A percentile compares a stretch with the other conserved stretches of the same genome.
These are phyloP conservation scores for Periplaneta americana DNA, from an alignment of 1,140 invertebrate species.

Conservation along the genomic window DNA sequence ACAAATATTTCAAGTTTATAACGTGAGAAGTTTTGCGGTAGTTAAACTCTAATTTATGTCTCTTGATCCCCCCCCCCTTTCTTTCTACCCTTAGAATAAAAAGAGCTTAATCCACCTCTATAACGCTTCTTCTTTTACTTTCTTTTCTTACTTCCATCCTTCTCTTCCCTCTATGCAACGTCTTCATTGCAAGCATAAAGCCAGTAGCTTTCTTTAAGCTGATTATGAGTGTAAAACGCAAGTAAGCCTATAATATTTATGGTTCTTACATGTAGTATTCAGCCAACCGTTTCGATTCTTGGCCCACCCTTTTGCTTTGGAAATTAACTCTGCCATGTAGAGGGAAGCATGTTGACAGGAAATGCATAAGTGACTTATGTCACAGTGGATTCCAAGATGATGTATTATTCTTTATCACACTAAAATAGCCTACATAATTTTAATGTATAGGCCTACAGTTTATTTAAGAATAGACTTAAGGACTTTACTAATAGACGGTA, in stretches of 20 bases:
- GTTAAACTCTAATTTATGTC: background rate
- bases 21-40: background rate
- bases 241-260: constrained; percentile 40
- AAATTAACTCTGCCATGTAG: background rate
- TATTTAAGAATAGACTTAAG: too few species aligned
- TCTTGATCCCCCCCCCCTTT: background rate
- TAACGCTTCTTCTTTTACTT: background rate
- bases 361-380: background rate
- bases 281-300: background rate
- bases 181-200: constrained; percentile 22
- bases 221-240: constrained; percentile 41
- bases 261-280: constrained; percentile 34
- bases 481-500: too few species aligned
- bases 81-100: background rate
- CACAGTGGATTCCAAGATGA: too few species aligned
- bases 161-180: background rate
- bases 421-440: too few species aligned
- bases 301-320: background rate
- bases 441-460: too few species aligned
- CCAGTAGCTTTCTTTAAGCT: constrained; percentile 40
- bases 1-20: background rate
- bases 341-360: background rate
- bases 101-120: background rate
- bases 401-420: too few species aligned
- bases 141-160: background rate